Evolutionary conservation across 2,888 invertebrate species (phyloP), one percentile per base, ranked within the genome.

Genomic region (Cryptus viduatorius): DNA sequence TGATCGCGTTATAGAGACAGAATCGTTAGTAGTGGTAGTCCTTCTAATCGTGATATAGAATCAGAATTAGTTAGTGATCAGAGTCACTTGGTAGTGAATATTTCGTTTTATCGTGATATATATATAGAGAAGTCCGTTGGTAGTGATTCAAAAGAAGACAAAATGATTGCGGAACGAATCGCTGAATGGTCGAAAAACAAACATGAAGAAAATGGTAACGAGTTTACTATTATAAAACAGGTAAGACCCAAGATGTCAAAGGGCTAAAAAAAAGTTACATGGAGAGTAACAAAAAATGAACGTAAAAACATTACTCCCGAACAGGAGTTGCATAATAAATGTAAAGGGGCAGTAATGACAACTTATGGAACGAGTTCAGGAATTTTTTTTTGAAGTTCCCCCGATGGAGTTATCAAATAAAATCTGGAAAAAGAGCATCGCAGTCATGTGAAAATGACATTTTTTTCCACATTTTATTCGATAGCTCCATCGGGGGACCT

Each of bases 351-450:
- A 16, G 59, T 29, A 1, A 1, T 8, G 19, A 59, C 10, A 24
- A 29, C 59, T 59, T 4, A 56, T 56, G 56, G 56, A 59, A 59
- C 24, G 16, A 59, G 29, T 8, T 59, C n/a, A n/a, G n/a, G n/a
- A n/a, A n/a, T n/a, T n/a, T n/a, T n/a, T n/a, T n/a, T n/a, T n/a
- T n/a, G n/a, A n/a, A n/a, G n/a, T n/a, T n/a, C n/a, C n/a, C n/a
- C n/a, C n/a, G n/a, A n/a, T n/a, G n/a, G n/a, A n/a, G n/a, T n/a
- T n/a, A n/a, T n/a, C n/a, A n/a, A n/a, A n/a, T n/a, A n/a, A n/a
- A n/a, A n/a, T n/a, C n/a, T n/a, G n/a, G n/a, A n/a, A n/a, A n/a
- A n/a, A n/a, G n/a, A n/a, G n/a, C n/a, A n/a, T n/a, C n/a, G n/a
- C n/a, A n/a, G n/a, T n/a, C n/a, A n/a, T n/a, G n/a, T n/a, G n/a